A percentile compares a stretch with the other conserved stretches of the same genome.
phyloP scores from a whole-genome alignment of 2,888 invertebrate species.

The Caradrina clavipalpis region DNA sequence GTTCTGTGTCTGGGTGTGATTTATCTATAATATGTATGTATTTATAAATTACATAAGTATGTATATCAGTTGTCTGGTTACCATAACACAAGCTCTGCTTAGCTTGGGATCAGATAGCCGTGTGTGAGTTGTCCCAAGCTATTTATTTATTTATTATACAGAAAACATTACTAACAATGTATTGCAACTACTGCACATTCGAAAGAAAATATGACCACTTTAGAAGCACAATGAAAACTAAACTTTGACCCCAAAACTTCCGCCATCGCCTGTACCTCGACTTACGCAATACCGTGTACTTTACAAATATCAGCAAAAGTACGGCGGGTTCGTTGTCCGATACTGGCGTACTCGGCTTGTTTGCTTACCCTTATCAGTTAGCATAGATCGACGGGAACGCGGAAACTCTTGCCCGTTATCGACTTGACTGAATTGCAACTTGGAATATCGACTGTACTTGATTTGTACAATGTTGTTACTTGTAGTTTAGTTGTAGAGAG shows the following conservation, averaged over 20 bases:
- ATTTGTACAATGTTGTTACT: slow-evolving; percentile 46
- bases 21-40: no score
- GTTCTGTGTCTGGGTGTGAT: no score
- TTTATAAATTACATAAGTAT: no score
- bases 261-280: slow-evolving; percentile 7
- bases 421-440: slow-evolving; percentile 68
- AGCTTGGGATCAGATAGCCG: no score
- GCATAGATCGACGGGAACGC: slow-evolving; percentile 74
- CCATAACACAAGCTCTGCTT: no score
- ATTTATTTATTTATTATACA: no score
- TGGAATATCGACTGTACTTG: slow-evolving; percentile 63
- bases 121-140: no score
- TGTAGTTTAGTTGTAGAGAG: slow-evolving; percentile 13
- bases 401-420: slow-evolving; percentile 75
- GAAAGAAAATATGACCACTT: no score
- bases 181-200: background rate
- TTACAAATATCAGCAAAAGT: slow-evolving; percentile 39
- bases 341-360: slow-evolving; percentile 57
- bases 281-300: slow-evolving; percentile 20
- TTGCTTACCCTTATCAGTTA: slow-evolving; percentile 72
- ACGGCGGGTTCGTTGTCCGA: slow-evolving; percentile 66
- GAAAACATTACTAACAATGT: no score
- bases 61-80: no score
- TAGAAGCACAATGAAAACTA: background rate
- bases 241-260: background rate